Percentiles rank a stretch among this genome's conserved stretches.
Conservation (phyloP, 2,797 vertebrate species). For the Takifugu rubripes region DNA sequence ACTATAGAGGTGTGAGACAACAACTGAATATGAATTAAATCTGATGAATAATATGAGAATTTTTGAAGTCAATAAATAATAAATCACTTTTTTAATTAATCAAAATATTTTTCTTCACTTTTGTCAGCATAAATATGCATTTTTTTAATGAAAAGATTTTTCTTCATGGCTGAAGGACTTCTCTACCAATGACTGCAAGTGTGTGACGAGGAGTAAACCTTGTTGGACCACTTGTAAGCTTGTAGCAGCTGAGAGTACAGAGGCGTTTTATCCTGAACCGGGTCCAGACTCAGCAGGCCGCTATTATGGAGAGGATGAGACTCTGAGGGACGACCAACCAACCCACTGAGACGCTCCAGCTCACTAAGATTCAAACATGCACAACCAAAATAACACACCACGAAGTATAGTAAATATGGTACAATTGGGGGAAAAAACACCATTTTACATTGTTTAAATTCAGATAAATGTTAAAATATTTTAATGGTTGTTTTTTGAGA, state of each 20-base stretch:
- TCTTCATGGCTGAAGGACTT: conserved; percentile 30
- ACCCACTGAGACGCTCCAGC: conserved; percentile 89
- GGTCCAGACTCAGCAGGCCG: conserved; percentile 90
- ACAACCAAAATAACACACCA: background rate
- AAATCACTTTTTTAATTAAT: too few species aligned
- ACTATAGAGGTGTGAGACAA: too few species aligned
- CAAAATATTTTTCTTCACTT: too few species aligned
- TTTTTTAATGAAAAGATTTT: conserved; percentile 99
- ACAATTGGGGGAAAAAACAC: background rate
- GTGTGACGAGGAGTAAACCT: conserved; percentile 72
- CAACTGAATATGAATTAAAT: too few species aligned
- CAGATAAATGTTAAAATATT: too few species aligned
- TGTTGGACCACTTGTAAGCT: conserved; percentile 98
- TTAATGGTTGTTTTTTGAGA: too few species aligned
- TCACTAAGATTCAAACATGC: conserved; percentile 69
- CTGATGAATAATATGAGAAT: too few species aligned
- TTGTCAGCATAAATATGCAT: conserved; percentile 8
- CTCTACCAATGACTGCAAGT: background rate
- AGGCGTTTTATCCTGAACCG: conserved; percentile 96
- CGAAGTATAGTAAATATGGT: background rate
- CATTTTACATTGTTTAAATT: too few species aligned
- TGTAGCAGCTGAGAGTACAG: conserved; percentile 95
- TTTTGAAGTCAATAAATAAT: too few species aligned
- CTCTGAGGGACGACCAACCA: conserved; percentile 95
- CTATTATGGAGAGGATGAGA: conserved; percentile 96